Evolutionary conservation across 2,888 invertebrate species (phyloP).

Genomic region (Archips crataeganus): DNA sequence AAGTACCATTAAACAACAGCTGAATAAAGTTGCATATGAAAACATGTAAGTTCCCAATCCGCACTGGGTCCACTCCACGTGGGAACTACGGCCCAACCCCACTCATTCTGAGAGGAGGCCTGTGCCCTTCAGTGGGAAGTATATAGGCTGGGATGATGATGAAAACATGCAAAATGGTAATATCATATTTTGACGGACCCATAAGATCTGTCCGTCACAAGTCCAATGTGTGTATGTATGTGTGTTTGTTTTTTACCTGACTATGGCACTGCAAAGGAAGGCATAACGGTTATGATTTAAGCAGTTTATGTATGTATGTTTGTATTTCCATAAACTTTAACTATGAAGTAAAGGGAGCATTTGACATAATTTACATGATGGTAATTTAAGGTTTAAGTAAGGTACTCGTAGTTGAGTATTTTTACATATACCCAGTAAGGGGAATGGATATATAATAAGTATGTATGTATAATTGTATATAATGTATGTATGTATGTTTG

Average conservation of each 20-base stretch:
- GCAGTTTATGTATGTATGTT: not conserved
- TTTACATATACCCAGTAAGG: not conserved
- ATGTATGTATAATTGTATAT: not conserved
- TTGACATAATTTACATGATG: not conserved
- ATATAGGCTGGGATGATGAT: too few species aligned
- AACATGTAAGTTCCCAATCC: too few species aligned
- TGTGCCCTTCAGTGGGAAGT: too few species aligned
- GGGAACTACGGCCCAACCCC: too few species aligned
- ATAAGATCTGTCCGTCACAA: not conserved
- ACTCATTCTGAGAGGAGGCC: too few species aligned
- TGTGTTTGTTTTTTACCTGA: not conserved
- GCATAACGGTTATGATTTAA: too few species aligned
- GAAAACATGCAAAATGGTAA: too few species aligned
- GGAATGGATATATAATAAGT: not conserved
- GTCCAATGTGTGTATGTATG: not conserved
- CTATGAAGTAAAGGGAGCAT: not conserved
- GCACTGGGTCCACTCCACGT: too few species aligned
- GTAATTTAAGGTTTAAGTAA: not conserved
- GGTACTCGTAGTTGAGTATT: not conserved
- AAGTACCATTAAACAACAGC: too few species aligned
- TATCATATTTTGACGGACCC: not conserved
- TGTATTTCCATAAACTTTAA: not conserved
- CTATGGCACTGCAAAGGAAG: too few species aligned
- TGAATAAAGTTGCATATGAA: too few species aligned
- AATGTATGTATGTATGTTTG: slow-evolving; percentile 1